Percentiles rank a stretch among this genome's conserved stretches.
Conservation (phyloP, 2,797 vertebrate genomes). For the Nannoperca obscura region DNA sequence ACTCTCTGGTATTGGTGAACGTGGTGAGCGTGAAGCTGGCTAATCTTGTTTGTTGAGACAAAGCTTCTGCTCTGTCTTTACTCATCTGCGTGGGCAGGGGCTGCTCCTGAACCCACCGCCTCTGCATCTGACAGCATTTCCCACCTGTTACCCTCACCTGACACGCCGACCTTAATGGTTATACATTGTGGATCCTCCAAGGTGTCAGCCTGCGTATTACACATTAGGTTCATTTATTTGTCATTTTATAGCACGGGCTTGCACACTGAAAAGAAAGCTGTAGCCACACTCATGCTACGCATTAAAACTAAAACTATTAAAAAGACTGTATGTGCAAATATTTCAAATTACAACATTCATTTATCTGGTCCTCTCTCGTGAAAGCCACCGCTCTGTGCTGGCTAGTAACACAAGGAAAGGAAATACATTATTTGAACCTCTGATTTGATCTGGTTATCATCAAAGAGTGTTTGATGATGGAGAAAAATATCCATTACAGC, state of each 20-base stretch:
- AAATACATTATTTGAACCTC: constrained; percentile 48
- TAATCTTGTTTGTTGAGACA: constrained; percentile 69
- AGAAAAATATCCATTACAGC: background rate
- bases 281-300: no score
- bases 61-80: constrained; percentile 75
- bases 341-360: constrained; percentile 2
- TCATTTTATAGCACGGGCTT: no score
- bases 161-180: background rate
- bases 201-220: background rate
- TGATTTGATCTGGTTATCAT: constrained; percentile 48
- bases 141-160: background rate
- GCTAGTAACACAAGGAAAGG: constrained; percentile 27
- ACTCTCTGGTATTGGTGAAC: constrained; percentile 46
- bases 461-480: constrained; percentile 4
- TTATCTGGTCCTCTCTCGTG: constrained; percentile 40
- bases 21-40: constrained; percentile 53
- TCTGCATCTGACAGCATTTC: constrained; percentile 23
- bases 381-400: constrained; percentile 46
- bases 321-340: no score
- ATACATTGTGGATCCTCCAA: background rate
- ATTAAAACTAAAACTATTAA: no score
- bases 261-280: no score
- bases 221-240: background rate
- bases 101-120: constrained; percentile 57
- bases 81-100: constrained; percentile 61